A percentile compares a stretch with the other conserved stretches of the same genome.
These are phyloP conservation scores for Prionace glauca DNA, from an alignment of 2,797 vertebrate species.

Conservation along the genomic window DNA sequence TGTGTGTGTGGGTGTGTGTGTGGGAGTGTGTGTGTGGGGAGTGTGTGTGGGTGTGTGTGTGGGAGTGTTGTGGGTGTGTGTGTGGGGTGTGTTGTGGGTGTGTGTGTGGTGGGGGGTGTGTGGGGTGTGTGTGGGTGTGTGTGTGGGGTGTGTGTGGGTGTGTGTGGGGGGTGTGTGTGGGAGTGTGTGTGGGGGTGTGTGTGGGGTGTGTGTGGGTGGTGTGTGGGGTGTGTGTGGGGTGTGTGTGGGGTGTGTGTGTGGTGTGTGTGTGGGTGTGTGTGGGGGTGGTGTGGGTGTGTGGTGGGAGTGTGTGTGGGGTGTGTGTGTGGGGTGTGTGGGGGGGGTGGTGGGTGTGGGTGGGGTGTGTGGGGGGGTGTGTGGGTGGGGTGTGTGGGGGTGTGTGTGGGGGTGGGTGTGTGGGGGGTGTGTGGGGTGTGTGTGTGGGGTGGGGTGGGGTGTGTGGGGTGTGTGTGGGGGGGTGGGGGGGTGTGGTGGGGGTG, in stretches of 20 bases:
- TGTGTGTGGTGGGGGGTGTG: neutral
- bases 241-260: too few species aligned
- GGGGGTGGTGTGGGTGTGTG: neutral
- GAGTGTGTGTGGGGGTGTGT: too few species aligned
- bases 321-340: too few species aligned
- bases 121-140: neutral
- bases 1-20: neutral
- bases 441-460: neutral
- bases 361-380: too few species aligned
- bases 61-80: too few species aligned
- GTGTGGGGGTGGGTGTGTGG: neutral
- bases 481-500: neutral
- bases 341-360: too few species aligned
- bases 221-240: neutral
- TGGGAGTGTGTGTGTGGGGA: neutral
- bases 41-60: neutral
- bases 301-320: too few species aligned
- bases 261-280: too few species aligned
- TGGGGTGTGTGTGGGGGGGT: neutral
- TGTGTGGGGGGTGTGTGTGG: too few species aligned
- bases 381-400: too few species aligned
- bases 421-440: neutral
- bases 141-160: neutral
- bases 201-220: too few species aligned
- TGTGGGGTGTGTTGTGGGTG: too few species aligned